Base-by-base conservation (phyloP, 2,888 invertebrate genomes). In the Gonocerus acuteangulatus region DNA sequence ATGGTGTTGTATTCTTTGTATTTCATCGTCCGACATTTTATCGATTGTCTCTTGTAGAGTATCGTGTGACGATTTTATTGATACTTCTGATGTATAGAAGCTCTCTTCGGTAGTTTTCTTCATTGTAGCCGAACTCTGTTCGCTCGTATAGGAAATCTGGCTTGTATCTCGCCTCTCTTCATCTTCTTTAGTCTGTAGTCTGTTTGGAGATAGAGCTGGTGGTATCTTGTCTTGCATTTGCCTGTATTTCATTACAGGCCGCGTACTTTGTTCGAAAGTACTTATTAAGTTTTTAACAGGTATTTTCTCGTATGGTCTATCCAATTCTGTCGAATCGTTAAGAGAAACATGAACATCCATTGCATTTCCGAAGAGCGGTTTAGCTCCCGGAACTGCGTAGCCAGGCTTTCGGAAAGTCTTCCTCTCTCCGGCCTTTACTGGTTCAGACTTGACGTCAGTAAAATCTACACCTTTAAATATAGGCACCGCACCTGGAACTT, bases 231-330 rank as follows among this genome's bases (percentile, higher is more conserved):
- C 61, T 16, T 62, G 60, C 19, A 64, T 49, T 32, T 64, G 64
- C n/a, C 80, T 80, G 67, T 78, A 78, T 60, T 78, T 77, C 70
- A 81, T 73, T 3, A 75, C 70, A 1, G 81, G 80, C 71, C 78
- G 73, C n/a, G 77, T 76, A n/a, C 80, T 80, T 68, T 82, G 78
- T 69, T 84, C 83, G 68, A 83, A 84, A 67, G 78, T 79, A 64
- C 78, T 76, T 51, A 84, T 83, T 32, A 84, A 70, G 49, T 74
- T 74, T 62, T 75, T 76, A 1, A 77, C 75, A 7, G 75, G 75
- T 2, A 75, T 70, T 32, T 75, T 74, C 52, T 70, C 69, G 36
- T 69, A 67, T n/a, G 64, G 65, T 21, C 32, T 60, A n/a, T 48
- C 61, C 27, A 32, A 60, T 56, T 60, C 64, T 16, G 34, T 45